A percentile compares a stretch with the other conserved stretches of the same genome.
phyloP scores from a whole-genome alignment of 2,797 vertebrate genomes.

The Tangara arthus region DNA sequence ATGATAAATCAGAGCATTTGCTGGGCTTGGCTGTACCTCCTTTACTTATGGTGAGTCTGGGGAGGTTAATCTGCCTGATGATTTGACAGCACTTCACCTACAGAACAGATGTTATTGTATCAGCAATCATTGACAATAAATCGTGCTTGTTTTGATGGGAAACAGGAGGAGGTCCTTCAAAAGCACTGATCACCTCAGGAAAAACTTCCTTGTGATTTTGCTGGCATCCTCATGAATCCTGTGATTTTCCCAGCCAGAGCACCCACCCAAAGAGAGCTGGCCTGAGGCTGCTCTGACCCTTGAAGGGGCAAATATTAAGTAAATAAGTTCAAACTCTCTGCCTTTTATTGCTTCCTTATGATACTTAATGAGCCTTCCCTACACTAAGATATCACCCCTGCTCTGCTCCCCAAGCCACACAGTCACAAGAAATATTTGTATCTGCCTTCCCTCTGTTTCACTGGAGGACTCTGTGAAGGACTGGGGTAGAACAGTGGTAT shows the following conservation, averaged over 20 bases:
- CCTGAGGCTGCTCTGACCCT: not conserved
- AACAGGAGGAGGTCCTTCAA: not conserved
- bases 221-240: not conserved
- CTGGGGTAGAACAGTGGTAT: not conserved
- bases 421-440: not conserved
- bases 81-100: not conserved
- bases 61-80: not conserved
- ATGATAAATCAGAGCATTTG: slow-evolving; percentile 4
- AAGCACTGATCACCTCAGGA: not conserved
- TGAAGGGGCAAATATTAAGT: not conserved
- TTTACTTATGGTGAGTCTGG: not conserved
- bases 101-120: not conserved
- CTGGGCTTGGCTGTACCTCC: not conserved
- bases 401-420: not conserved
- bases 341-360: slow-evolving; percentile 40
- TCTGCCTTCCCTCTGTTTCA: not conserved
- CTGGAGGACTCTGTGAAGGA: slow-evolving; percentile 26
- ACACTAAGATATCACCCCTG: not conserved
- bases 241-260: not conserved
- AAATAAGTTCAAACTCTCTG: slow-evolving; percentile 11
- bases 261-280: not conserved
- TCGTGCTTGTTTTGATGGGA: not conserved
- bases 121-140: not conserved
- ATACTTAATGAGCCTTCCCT: not conserved
- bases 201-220: not conserved